Evolutionary conservation across 2,113 vertebrate genomes (phyloP).

Genomic region (Dinomys branickii): DNA sequence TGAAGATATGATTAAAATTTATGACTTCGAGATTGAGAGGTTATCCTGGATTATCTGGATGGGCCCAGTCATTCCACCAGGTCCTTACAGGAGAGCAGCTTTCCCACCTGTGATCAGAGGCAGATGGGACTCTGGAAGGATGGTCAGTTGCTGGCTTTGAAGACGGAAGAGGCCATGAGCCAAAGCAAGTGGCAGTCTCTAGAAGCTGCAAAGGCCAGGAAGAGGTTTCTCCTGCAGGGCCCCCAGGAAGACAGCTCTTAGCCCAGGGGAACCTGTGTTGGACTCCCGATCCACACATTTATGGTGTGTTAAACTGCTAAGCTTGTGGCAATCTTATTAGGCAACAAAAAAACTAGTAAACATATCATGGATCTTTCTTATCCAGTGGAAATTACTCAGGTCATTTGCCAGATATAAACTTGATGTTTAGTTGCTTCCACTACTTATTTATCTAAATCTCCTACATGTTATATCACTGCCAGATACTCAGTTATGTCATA

Average conservation of each 20-base stretch:
- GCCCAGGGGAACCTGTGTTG: background rate
- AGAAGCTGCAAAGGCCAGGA: background rate
- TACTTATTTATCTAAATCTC: background rate
- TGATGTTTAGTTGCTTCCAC: background rate
- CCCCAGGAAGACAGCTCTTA: background rate
- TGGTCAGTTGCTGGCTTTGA: background rate
- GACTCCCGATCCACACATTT: background rate
- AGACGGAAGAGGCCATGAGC: fast-evolving
- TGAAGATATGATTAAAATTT: background rate
- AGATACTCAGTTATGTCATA: background rate
- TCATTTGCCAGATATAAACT: background rate
- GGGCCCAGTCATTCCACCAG: background rate
- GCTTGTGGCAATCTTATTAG: background rate
- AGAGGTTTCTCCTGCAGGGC: background rate
- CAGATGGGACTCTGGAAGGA: background rate
- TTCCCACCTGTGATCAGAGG: background rate
- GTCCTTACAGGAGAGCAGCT: background rate
- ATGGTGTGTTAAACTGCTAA: background rate
- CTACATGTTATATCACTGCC: background rate
- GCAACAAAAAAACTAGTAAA: background rate
- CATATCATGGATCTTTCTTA: background rate
- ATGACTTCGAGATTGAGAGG: background rate
- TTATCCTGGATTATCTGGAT: background rate
- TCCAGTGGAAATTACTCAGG: background rate
- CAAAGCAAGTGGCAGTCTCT: background rate